A percentile compares a stretch with the other conserved stretches of the same genome.
These are phyloP conservation scores for Cephalopterus ornatus DNA, from an alignment of 2,113 vertebrate genomes.

Conservation along the genomic window DNA sequence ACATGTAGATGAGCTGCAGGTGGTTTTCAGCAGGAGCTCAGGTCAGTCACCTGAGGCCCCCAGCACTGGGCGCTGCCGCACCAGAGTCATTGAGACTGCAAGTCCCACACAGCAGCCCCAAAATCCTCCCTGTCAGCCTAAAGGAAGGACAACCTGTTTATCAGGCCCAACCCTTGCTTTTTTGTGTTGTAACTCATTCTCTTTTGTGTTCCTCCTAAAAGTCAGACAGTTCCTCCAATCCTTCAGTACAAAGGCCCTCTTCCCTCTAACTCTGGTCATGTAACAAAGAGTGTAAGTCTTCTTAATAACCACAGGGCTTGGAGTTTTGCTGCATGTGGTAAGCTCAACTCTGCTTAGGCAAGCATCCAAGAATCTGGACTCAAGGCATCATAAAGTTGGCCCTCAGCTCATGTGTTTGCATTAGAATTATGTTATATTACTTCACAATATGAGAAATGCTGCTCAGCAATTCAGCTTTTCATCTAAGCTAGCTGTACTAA, in stretches of 20 bases:
- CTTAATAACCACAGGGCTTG: background rate
- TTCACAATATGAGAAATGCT: background rate
- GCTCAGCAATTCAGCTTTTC: conserved; percentile 22
- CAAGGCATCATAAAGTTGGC: background rate
- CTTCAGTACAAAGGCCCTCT: background rate
- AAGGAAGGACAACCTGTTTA: background rate
- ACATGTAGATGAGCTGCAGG: background rate
- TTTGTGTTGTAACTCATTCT: background rate
- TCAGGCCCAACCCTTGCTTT: rapidly evolving
- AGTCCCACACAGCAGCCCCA: background rate
- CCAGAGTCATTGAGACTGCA: background rate
- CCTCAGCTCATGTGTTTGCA: background rate
- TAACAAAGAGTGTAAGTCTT: background rate
- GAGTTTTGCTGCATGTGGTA: background rate
- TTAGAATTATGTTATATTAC: background rate
- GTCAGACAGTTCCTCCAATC: background rate
- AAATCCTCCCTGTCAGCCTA: background rate
- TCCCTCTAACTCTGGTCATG: background rate
- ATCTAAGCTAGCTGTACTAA: background rate
- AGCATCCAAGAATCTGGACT: background rate
- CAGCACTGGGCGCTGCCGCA: background rate
- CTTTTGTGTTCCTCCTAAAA: background rate
- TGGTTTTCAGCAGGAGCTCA: background rate
- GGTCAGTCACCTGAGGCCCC: background rate
- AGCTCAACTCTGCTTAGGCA: background rate